Conservation (phyloP, 2,113 vertebrate genomes). For the Perccottus glenii region DNA sequence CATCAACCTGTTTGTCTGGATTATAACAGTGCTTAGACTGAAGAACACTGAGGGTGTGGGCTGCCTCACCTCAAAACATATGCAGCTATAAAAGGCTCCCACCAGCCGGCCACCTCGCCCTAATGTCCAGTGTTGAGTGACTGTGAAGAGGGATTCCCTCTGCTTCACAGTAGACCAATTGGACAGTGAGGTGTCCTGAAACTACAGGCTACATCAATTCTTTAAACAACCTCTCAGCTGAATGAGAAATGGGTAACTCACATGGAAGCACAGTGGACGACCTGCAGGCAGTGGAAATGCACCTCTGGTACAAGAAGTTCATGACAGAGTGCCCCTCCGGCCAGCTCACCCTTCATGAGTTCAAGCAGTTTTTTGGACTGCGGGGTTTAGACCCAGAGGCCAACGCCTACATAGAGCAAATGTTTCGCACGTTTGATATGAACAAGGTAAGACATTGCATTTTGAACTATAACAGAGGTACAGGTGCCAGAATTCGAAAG, state of each 20-base stretch:
- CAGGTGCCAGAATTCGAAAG: too few species aligned
- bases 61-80: slow-evolving; percentile 11
- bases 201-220: not conserved
- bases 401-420: slow-evolving; percentile 90
- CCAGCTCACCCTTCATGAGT: slow-evolving; percentile 90
- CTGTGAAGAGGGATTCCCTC: slow-evolving; percentile 71
- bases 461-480: not conserved
- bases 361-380: slow-evolving; percentile 92
- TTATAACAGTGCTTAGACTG: slow-evolving; percentile 68
- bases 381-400: slow-evolving; percentile 85
- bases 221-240: not conserved
- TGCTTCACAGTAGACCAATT: slow-evolving; percentile 75
- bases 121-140: slow-evolving; percentile 65
- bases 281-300: slow-evolving; percentile 90
- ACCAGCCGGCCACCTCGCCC: not conserved
- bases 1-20: slow-evolving; percentile 52
- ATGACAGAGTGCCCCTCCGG: slow-evolving; percentile 92
- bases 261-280: slow-evolving; percentile 85
- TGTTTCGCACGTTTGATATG: slow-evolving; percentile 95
- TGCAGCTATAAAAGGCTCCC: slow-evolving; percentile 65
- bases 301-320: slow-evolving; percentile 96
- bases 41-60: slow-evolving; percentile 44
- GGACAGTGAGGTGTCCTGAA: slow-evolving; percentile 34
- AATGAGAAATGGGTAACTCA: slow-evolving; percentile 82
- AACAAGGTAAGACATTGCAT: slow-evolving; percentile 84